Conservation (phyloP, 2,113 vertebrate species). For the Camelus dromedarius region DNA sequence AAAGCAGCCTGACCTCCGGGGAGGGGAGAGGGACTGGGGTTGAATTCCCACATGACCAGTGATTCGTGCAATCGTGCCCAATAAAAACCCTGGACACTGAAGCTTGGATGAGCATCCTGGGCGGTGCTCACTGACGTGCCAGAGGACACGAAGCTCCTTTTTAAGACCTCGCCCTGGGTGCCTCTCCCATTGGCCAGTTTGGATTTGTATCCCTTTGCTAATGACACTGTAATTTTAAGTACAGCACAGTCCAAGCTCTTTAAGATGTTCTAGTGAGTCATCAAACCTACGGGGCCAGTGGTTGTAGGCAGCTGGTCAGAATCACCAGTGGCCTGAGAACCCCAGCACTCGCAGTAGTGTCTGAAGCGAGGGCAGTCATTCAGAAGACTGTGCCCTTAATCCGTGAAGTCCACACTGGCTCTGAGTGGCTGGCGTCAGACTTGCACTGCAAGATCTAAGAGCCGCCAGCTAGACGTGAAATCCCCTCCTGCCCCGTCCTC, state of each 20-base stretch:
- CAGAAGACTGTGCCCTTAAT: not conserved
- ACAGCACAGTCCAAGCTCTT: not conserved
- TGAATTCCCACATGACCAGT: not conserved
- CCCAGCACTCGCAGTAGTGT: not conserved
- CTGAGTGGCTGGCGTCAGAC: not conserved
- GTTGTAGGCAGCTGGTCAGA: not conserved
- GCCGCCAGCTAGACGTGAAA: not conserved
- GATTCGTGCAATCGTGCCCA: not conserved
- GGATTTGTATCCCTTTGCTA: not conserved
- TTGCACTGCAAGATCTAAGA: not conserved
- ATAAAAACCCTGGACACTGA: not conserved
- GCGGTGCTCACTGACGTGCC: not conserved
- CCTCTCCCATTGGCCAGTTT: not conserved
- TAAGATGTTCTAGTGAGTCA: not conserved
- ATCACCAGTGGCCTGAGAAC: not conserved
- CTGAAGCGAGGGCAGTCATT: not conserved
- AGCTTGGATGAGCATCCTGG: too few relatives aligned
- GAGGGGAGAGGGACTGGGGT: not conserved
- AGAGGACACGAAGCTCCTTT: not conserved
- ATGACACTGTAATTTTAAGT: not conserved
- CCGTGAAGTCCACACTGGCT: not conserved
- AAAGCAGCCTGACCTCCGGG: not conserved
- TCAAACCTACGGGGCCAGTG: not conserved
- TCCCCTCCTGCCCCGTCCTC: not conserved
- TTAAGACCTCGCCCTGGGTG: not conserved